Evolutionary conservation across 2,888 invertebrate genomes (phyloP).

Genomic region (Agrochola macilenta): DNA sequence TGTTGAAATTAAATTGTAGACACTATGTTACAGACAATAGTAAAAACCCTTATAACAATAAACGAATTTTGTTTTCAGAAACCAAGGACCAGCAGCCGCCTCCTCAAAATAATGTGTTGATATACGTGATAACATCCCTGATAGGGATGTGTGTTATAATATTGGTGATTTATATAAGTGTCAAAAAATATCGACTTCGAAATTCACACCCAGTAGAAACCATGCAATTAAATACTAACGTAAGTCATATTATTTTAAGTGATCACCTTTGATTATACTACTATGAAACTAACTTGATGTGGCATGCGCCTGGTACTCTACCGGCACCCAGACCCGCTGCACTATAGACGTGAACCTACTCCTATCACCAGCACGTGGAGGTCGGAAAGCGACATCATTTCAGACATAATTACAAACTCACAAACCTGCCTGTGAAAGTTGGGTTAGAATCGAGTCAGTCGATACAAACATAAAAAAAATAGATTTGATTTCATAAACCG

Average conservation of each 20-base stretch:
- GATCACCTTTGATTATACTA: too few species aligned
- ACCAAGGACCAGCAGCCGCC: too few species aligned
- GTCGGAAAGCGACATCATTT: not conserved
- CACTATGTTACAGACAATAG: not conserved
- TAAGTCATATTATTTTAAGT: not conserved
- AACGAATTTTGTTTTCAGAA: conserved; percentile 3
- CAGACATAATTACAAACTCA: not conserved
- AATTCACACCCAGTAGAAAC: not conserved
- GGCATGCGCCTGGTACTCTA: not conserved
- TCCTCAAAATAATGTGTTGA: not conserved
- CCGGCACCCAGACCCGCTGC: not conserved
- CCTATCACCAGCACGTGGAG: not conserved
- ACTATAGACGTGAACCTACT: not conserved
- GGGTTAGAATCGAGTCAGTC: not conserved
- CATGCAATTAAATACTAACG: not conserved
- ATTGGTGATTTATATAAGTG: not conserved
- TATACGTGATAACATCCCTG: not conserved
- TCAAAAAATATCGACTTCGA: not conserved
- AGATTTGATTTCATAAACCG: not conserved
- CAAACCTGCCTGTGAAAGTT: not conserved
- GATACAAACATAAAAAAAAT: not conserved
- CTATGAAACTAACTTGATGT: not conserved
- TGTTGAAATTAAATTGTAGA: too few species aligned
- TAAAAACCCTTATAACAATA: not conserved
- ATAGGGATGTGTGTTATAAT: not conserved